These are phyloP conservation scores for Eulemur macaco DNA, from an alignment of 2,113 vertebrate species.

Conservation along the genomic window DNA sequence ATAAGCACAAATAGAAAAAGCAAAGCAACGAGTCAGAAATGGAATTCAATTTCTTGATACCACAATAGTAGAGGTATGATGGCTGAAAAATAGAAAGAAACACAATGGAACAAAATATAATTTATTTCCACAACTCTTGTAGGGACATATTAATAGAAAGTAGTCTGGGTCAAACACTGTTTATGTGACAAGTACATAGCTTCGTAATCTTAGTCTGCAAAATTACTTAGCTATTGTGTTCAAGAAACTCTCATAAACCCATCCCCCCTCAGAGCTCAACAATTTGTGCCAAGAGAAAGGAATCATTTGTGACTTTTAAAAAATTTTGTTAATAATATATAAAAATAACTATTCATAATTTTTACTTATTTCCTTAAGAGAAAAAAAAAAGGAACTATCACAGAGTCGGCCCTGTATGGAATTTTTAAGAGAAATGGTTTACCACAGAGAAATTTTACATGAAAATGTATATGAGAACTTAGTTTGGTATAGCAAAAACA, in stretches of 20 bases:
- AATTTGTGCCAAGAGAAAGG: background rate
- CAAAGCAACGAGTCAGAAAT: conserved; percentile 63
- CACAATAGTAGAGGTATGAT: conserved; percentile 7
- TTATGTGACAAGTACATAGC: background rate
- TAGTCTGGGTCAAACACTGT: background rate
- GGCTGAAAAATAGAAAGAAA: conserved; percentile 62
- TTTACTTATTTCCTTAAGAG: background rate
- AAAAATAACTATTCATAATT: background rate
- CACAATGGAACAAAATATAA: conserved; percentile 48
- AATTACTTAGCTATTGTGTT: background rate
- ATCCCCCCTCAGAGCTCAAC: background rate
- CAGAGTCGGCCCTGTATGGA: background rate
- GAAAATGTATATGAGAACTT: background rate
- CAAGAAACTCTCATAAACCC: background rate
- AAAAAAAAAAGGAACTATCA: background rate
- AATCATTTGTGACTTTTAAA: background rate
- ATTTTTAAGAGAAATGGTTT: background rate
- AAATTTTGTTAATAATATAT: background rate
- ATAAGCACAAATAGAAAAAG: conserved; percentile 63
- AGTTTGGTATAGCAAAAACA: background rate
- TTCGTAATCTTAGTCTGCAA: background rate
- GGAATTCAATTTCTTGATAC: conserved; percentile 66
- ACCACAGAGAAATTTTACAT: background rate
- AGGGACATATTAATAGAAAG: conserved; percentile 40
- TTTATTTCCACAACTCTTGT: conserved; percentile 7